Percentiles rank a stretch among this genome's conserved stretches.
These are phyloP conservation scores for Cynaeus angustus DNA, from an alignment of 2,888 invertebrate species.

Conservation along the genomic window DNA sequence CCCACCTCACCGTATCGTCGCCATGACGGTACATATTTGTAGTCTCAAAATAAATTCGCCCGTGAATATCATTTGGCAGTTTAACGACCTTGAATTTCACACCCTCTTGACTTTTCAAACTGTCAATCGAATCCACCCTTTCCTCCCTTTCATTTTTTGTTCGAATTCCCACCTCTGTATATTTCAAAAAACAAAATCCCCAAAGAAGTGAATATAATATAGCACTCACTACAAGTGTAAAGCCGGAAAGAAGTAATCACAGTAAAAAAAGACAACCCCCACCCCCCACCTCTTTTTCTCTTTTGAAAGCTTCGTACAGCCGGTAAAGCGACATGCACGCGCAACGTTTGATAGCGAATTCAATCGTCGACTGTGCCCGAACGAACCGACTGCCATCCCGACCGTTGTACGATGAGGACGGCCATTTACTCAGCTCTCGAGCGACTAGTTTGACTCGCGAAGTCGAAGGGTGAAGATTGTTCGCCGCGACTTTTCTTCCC, in stretches of 20 bases:
- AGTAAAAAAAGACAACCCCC: conserved; percentile 12
- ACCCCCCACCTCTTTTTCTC: conserved; percentile 8
- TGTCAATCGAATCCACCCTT: conserved; percentile 1
- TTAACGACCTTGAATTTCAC: conserved; percentile 1
- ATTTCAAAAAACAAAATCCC: not conserved
- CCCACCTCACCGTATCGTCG: too few species aligned
- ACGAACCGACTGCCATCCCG: conserved; percentile 47
- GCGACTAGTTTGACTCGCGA: conserved; percentile 60
- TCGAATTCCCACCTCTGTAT: not conserved
- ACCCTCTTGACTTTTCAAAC: conserved; percentile 1
- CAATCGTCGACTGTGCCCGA: conserved; percentile 36
- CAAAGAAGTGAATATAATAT: conserved; percentile 1
- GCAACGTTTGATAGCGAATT: conserved; percentile 43
- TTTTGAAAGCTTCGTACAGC: conserved; percentile 12
- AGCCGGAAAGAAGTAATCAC: conserved; percentile 12
- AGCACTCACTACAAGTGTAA: not conserved
- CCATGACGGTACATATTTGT: too few species aligned
- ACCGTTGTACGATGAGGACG: conserved; percentile 51
- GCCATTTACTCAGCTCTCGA: conserved; percentile 58
- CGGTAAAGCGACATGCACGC: conserved; percentile 36
- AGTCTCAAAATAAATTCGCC: too few species aligned
- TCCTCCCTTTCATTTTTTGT: not conserved
- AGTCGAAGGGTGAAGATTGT: conserved; percentile 43
- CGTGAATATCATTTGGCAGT: too few species aligned
- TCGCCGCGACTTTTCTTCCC: conserved; percentile 16